Evolutionary conservation across 2,113 vertebrate species (phyloP).

Genomic region (Edolisoma coerulescens): DNA sequence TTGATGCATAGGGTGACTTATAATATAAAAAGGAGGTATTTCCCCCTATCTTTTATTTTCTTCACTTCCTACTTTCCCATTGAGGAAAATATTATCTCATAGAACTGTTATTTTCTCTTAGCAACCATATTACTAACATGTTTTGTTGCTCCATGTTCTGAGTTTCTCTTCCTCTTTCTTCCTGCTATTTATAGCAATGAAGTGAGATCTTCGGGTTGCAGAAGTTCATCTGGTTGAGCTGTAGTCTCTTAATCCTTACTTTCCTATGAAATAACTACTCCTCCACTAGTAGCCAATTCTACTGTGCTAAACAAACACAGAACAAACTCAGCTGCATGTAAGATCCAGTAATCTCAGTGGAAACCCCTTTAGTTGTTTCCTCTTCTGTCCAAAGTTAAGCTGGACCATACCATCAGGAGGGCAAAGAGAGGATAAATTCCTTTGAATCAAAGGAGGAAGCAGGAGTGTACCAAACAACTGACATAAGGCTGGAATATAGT

Average conservation of each 20-base stretch:
- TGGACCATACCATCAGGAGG: background rate
- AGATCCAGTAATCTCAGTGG: background rate
- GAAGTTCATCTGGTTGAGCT: background rate
- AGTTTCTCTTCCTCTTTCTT: conserved; percentile 21
- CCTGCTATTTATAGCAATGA: background rate
- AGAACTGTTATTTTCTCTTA: background rate
- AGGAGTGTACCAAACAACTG: background rate
- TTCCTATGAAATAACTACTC: background rate
- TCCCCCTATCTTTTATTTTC: background rate
- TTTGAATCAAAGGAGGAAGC: background rate
- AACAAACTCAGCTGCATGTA: background rate
- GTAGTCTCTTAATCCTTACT: background rate
- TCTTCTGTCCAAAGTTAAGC: background rate
- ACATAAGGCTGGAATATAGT: background rate
- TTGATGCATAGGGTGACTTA: background rate
- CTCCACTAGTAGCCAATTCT: background rate
- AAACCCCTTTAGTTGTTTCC: background rate
- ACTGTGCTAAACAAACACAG: background rate
- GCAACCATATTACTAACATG: background rate
- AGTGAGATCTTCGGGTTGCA: background rate
- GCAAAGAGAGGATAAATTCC: background rate
- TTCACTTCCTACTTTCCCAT: background rate
- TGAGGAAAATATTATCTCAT: background rate
- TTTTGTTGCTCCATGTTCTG: background rate
- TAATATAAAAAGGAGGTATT: background rate